Base-by-base conservation (phyloP, 2,113 vertebrate species). In the Xerus inauris region DNA sequence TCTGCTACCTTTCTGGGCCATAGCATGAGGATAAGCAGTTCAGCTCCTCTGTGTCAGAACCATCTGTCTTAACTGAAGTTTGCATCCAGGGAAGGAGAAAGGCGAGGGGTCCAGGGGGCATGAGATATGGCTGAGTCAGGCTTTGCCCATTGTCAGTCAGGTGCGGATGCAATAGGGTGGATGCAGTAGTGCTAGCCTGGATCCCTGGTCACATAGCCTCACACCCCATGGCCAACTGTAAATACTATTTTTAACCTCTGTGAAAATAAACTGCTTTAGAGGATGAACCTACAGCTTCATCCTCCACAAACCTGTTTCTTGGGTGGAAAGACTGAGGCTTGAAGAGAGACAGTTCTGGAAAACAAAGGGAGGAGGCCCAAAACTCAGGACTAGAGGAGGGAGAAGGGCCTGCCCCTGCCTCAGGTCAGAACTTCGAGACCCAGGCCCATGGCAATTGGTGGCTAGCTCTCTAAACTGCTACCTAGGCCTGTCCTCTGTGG, bases 231-330 rank as follows among this genome's bases (percentile, higher is more conserved):
- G 95, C 87, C 91, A 94, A 89, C 93, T 93, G 80, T 92, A 94
- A 97, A 79, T 71, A 77, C 96, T 94, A 94, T 97, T 97, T 97
- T 97, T 96, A 97, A 93, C 71, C 72, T 96, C 87, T 89, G 93
- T 96, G 96, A 97, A 97, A 97, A 93, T 64, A 86, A 42, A 42
- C 72, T 30, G 28, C 76, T 84, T 93, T n/a, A 2, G 75, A 95
- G 45, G 80, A 72, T 69, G 69, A 72, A 47, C 32, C 45, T 42
- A 54, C 3, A 49, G 47, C 49, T 59, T n/a, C 26, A 3, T 80
- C 81, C 47, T 92, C 57, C 71, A 82, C 65, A 82, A 42, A 94
- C 94, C 96, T 96, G 73, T 97, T 96, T 96, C 49, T 84, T 87
- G 28, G 75, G 83, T 64, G 12, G 94, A 30, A 97, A 96, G 89